Percentiles rank a stretch among this genome's conserved stretches.
Conservation (phyloP, 64 coral and sea anemone genomes). For the Montipora sp. region DNA sequence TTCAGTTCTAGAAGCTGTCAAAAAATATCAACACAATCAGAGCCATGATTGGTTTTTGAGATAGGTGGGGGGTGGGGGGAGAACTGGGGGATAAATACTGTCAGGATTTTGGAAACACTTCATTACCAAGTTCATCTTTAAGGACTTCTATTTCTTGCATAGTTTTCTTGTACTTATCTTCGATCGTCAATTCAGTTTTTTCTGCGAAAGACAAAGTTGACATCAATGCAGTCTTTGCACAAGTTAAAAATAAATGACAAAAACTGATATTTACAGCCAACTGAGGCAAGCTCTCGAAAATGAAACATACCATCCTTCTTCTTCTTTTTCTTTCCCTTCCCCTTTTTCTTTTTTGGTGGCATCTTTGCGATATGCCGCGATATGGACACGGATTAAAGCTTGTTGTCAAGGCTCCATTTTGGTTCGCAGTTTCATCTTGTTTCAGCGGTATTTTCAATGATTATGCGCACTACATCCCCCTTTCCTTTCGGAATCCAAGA, state of each 20-base stretch:
- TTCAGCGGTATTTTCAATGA: background rate
- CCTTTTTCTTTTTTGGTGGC: constrained; percentile 99
- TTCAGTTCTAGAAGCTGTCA: constrained; percentile 84
- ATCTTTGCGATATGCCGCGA: constrained; percentile 32
- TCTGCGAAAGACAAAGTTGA: constrained; percentile 43
- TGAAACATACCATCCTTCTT: constrained; percentile 79
- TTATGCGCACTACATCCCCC: constrained; percentile 42
- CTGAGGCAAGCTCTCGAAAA: background rate
- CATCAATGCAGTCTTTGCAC: background rate
- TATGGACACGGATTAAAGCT: background rate
- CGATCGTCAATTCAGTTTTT: constrained; percentile 95
- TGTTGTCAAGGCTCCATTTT: constrained; percentile 51
- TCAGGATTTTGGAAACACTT: background rate
- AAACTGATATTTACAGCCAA: background rate
- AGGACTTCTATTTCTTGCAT: constrained; percentile 97
- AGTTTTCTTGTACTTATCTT: constrained; percentile 99
- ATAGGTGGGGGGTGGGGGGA: too few species aligned
- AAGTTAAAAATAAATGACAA: background rate
- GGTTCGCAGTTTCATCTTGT: constrained; percentile 16
- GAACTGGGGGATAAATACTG: background rate
- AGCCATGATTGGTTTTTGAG: too few species aligned
- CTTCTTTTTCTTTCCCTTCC: constrained; percentile 97
- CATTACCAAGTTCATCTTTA: constrained; percentile 91
- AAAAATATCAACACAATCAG: background rate
- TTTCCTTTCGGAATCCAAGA: constrained; percentile 67